These are phyloP conservation scores for Aricia artaxerxes DNA, from an alignment of 2,888 invertebrate species.

Conservation along the genomic window DNA sequence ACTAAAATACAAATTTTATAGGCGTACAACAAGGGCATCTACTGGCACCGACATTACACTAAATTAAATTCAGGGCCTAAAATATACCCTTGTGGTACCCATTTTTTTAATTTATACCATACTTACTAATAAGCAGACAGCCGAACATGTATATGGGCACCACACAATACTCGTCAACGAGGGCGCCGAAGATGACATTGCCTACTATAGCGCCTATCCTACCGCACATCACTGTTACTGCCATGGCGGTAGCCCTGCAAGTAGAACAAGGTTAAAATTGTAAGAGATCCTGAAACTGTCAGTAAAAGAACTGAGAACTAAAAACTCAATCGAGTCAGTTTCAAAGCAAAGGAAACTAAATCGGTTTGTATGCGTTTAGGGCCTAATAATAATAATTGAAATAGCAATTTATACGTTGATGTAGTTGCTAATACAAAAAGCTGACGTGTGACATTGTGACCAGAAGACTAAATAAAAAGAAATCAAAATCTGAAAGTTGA, in stretches of 20 bases:
- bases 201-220: constrained; percentile 81
- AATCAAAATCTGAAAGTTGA: not conserved
- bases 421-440: not conserved
- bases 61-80: not conserved
- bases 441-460: too few species aligned
- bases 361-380: too few species aligned
- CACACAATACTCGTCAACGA: constrained; percentile 79
- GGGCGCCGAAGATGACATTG: constrained; percentile 79
- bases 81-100: not conserved
- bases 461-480: too few species aligned
- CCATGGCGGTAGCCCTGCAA: constrained; percentile 79
- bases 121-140: constrained; percentile 77
- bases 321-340: too few species aligned
- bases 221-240: constrained; percentile 81
- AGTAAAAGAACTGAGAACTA: too few species aligned
- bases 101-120: not conserved
- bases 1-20: not conserved
- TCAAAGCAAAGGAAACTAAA: too few species aligned
- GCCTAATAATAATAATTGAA: not conserved
- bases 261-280: not conserved
- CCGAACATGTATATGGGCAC: constrained; percentile 82
- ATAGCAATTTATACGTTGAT: not conserved
- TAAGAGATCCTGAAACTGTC: too few species aligned
- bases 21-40: not conserved
- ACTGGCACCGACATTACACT: not conserved